Percentiles rank a stretch among this genome's conserved stretches.
Conservation (phyloP, 2,888 invertebrate genomes). For the Leucoma salicis region DNA sequence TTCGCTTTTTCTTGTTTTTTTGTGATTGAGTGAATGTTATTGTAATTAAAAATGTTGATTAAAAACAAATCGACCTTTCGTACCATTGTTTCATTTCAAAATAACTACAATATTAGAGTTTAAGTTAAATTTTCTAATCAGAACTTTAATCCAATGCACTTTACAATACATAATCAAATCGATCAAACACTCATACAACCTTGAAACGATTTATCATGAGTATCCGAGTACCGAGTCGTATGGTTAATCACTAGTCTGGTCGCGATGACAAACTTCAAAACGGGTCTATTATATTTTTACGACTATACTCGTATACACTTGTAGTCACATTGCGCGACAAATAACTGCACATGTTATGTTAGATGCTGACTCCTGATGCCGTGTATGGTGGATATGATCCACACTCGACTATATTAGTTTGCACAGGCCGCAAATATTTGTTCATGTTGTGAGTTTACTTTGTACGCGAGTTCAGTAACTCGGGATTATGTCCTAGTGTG, state of each 20-base stretch:
- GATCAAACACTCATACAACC: not conserved
- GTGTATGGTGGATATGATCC: too few species aligned
- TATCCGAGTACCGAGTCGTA: not conserved
- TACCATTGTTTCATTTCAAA: conserved; percentile 14
- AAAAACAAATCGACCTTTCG: not conserved
- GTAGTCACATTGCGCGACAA: too few species aligned
- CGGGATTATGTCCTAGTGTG: too few species aligned
- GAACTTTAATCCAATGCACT: conserved; percentile 70
- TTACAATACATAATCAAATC: conserved; percentile 54
- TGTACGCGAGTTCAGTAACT: too few species aligned
- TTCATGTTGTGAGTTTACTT: too few species aligned
- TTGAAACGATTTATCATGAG: not conserved
- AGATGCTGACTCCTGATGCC: too few species aligned
- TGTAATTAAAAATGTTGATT: not conserved
- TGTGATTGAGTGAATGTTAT: not conserved
- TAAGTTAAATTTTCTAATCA: conserved; percentile 79
- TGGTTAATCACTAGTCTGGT: not conserved
- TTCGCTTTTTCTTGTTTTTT: too few species aligned
- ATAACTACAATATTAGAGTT: conserved; percentile 11
- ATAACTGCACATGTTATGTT: too few species aligned
- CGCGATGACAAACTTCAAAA: not conserved
- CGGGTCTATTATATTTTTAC: not conserved
- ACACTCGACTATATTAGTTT: too few species aligned
- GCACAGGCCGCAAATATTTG: too few species aligned
- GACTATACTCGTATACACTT: too few species aligned